A percentile compares a stretch with the other conserved stretches of the same genome.
Conservation (phyloP, 2,888 invertebrate species). For the Oeneis ivallda region DNA sequence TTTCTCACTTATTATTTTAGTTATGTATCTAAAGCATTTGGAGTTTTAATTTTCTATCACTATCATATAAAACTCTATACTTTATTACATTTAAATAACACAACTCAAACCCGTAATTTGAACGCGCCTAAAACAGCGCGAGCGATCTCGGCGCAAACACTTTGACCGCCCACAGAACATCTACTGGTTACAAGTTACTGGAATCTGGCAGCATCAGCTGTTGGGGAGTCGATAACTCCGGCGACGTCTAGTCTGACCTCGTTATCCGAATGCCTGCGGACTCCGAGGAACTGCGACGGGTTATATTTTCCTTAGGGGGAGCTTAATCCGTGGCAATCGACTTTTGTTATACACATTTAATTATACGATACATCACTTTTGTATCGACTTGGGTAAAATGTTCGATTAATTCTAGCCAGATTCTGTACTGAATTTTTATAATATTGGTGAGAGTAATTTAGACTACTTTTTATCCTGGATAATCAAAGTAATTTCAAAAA, state of each 20-base stretch:
- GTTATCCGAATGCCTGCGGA: conserved; percentile 61
- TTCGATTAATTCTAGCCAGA: no score
- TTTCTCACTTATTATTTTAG: neutral
- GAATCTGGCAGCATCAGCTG: conserved; percentile 71
- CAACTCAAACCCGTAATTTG: neutral
- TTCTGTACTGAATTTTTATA: no score
- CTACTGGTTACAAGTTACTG: conserved; percentile 52
- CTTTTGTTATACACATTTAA: conserved; percentile 7
- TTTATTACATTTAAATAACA: neutral
- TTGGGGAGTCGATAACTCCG: conserved; percentile 71
- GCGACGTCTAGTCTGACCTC: conserved; percentile 78
- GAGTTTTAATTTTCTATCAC: neutral
- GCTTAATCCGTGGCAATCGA: conserved; percentile 1
- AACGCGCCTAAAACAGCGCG: conserved; percentile 19
- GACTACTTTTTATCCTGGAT: no score
- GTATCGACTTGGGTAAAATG: neutral
- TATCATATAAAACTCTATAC: neutral
- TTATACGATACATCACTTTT: neutral
- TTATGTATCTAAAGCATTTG: neutral
- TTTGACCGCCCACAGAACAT: conserved; percentile 38
- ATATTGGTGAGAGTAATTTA: no score
- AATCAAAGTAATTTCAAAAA: no score
- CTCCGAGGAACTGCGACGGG: conserved; percentile 35
- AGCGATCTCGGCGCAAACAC: conserved; percentile 45
- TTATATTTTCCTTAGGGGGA: conserved; percentile 34